Conservation (phyloP, 1,140 invertebrate species). For the Drosophila navojoa region DNA sequence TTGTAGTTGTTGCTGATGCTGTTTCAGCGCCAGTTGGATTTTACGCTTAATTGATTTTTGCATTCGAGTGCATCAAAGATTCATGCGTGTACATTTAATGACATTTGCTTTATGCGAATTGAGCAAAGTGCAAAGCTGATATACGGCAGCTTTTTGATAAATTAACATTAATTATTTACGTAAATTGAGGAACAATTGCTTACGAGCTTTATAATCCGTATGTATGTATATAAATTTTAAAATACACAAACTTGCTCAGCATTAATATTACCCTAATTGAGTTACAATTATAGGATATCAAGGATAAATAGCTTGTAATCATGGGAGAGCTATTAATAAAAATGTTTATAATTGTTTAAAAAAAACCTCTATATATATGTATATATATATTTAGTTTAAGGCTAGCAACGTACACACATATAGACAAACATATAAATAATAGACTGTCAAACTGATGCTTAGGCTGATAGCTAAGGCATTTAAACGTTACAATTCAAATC, state of each 20-base stretch:
- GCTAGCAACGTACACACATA: no score
- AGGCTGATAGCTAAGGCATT: no score
- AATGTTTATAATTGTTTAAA: background rate
- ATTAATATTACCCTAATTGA: constrained; percentile 1
- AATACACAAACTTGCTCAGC: background rate
- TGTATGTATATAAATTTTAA: background rate
- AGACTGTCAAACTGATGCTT: no score
- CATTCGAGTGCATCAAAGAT: constrained; percentile 76
- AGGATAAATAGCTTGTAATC: background rate
- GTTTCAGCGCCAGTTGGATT: constrained; percentile 1
- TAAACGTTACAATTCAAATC: no score
- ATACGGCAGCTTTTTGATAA: constrained; percentile 17
- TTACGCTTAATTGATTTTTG: constrained; percentile 76
- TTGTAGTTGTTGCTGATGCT: background rate
- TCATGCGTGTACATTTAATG: constrained; percentile 75
- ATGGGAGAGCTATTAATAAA: background rate
- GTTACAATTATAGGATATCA: background rate
- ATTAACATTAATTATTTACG: constrained; percentile 54
- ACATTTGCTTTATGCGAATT: constrained; percentile 43
- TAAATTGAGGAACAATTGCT: constrained; percentile 37
- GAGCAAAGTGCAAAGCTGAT: constrained; percentile 24
- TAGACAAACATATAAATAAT: no score
- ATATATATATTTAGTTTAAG: no score
- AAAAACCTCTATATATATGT: background rate
- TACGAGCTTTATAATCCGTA: background rate